Conservation (phyloP, 2,888 invertebrate genomes). For the Lasioglossum morio region DNA sequence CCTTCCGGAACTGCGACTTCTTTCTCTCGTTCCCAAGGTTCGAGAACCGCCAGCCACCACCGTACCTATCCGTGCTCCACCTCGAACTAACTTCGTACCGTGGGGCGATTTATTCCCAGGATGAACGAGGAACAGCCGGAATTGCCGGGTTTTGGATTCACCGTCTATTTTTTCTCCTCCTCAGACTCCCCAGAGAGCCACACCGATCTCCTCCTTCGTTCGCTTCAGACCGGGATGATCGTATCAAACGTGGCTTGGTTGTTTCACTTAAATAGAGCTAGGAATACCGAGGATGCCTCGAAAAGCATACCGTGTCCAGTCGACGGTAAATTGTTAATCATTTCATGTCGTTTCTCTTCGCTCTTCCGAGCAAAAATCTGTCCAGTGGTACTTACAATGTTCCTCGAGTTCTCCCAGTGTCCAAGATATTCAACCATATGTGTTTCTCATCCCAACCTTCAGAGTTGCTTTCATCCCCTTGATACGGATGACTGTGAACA, state of each 20-base stretch:
- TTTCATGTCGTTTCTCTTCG: not conserved
- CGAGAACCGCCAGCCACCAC: conserved; percentile 10
- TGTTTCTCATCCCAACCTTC: not conserved
- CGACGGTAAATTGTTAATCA: not conserved
- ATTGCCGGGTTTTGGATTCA: conserved; percentile 40
- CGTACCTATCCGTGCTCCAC: not conserved
- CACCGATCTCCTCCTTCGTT: not conserved
- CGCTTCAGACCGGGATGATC: not conserved
- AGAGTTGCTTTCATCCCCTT: not conserved
- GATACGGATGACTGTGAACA: not conserved
- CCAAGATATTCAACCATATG: not conserved
- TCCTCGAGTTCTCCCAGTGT: not conserved
- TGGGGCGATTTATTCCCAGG: conserved; percentile 55
- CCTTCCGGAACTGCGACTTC: conserved; percentile 52
- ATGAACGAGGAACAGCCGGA: conserved; percentile 46
- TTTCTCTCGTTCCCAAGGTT: conserved; percentile 20
- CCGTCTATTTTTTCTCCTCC: not conserved
- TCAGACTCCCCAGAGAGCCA: not conserved
- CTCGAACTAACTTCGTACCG: conserved; percentile 41
- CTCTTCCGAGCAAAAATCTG: not conserved
- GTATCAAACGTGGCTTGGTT: conserved; percentile 3
- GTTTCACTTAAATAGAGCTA: not conserved
- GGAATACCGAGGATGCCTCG: not conserved
- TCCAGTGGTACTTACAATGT: not conserved
- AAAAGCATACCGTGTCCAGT: not conserved